Evolutionary conservation across 2,888 invertebrate species (phyloP).

Genomic region (Tenthredo distinguenda): DNA sequence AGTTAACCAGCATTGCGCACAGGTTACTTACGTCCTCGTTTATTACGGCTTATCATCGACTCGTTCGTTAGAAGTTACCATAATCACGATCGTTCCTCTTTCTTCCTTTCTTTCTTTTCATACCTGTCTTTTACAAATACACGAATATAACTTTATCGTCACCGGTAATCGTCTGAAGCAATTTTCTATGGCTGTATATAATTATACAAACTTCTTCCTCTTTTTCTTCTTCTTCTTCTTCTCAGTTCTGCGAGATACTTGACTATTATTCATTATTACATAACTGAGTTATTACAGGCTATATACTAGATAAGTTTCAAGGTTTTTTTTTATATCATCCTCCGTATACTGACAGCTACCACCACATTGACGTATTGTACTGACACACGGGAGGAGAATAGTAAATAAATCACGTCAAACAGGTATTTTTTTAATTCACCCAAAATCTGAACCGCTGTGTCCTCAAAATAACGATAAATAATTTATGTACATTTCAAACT

Average conservation of each 20-base stretch:
- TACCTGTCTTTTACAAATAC: background rate
- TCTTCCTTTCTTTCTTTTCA: background rate
- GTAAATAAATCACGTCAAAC: background rate
- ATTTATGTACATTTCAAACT: background rate
- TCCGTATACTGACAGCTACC: background rate
- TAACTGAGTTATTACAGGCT: background rate
- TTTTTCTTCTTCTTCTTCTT: background rate
- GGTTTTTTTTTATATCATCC: background rate
- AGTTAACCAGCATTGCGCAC: background rate
- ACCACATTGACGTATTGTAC: background rate
- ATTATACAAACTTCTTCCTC: background rate
- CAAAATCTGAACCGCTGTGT: background rate
- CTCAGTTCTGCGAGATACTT: background rate
- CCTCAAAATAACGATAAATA: background rate
- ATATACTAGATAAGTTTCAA: conserved; percentile 22
- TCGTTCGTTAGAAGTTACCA: background rate
- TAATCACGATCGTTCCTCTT: background rate
- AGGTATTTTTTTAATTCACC: background rate
- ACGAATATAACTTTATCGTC: background rate
- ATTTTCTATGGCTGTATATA: background rate
- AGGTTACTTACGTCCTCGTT: conserved; percentile 20
- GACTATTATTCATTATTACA: conserved; percentile 15
- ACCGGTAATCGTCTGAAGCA: background rate
- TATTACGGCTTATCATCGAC: conserved; percentile 14
- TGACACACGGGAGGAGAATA: background rate